Evolutionary conservation across 2,113 vertebrate genomes (phyloP).

Genomic region (Opisthocomus hoazin): DNA sequence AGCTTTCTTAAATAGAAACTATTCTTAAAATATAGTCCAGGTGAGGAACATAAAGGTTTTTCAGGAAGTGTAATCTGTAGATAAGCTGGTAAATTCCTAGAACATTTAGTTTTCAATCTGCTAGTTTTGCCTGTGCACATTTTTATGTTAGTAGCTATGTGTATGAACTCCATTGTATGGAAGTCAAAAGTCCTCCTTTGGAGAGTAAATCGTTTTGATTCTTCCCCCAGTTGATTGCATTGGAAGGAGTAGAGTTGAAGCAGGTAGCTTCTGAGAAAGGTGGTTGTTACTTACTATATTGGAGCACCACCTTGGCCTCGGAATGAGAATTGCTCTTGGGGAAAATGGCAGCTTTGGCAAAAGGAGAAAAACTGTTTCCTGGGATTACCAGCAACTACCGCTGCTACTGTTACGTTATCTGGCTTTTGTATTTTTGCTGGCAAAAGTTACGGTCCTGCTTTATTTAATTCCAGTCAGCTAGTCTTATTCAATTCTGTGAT

Average conservation of each 20-base stretch:
- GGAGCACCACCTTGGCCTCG: conserved; percentile 39
- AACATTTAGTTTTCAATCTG: neutral
- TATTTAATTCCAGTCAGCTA: neutral
- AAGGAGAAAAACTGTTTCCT: neutral
- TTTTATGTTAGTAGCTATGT: accelerated
- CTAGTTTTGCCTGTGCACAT: neutral
- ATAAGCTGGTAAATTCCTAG: neutral
- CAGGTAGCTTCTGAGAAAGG: neutral
- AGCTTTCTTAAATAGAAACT: neutral
- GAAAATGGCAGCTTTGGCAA: neutral
- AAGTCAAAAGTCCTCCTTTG: neutral
- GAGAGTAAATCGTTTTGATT: neutral
- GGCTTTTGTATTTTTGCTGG: conserved; percentile 19
- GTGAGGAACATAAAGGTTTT: accelerated
- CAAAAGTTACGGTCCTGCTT: neutral
- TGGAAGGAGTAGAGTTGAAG: neutral
- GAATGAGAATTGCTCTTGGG: conserved; percentile 16
- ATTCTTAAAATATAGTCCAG: neutral
- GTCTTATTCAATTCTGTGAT: neutral
- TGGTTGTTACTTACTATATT: neutral
- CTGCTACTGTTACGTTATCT: neutral
- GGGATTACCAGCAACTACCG: neutral
- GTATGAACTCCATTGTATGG: neutral
- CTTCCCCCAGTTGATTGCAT: neutral
- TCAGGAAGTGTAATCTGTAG: neutral